phyloP scores from a whole-genome alignment of 2,113 vertebrate species.

The Cheirogaleus medius region DNA sequence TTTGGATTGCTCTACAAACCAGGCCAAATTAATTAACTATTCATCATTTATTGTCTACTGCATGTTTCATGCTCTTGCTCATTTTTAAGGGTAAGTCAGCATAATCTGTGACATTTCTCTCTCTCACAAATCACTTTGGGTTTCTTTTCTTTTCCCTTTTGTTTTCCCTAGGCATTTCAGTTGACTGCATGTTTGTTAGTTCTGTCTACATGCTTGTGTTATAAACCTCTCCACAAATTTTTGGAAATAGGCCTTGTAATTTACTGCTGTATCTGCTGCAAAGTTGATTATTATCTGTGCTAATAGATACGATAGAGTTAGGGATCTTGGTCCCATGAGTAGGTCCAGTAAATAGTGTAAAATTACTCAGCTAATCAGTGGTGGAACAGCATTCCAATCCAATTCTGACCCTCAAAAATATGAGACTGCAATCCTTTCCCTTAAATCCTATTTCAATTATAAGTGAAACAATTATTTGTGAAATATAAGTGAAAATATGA shows the following conservation, averaged over 20 bases:
- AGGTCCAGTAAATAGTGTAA: too few species aligned
- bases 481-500: too few species aligned
- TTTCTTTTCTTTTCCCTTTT: not conserved
- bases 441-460: slow-evolving; percentile 16
- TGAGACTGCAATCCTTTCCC: not conserved
- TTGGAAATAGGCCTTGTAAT: slow-evolving; percentile 9
- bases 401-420: not conserved
- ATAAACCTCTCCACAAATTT: not conserved
- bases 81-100: not conserved
- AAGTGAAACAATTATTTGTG: slow-evolving; percentile 26
- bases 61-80: not conserved
- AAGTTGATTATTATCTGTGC: not conserved
- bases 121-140: not conserved
- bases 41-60: not conserved
- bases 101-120: not conserved
- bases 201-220: not conserved
- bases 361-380: too few species aligned
- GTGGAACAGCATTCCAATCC: not conserved
- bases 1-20: not conserved
- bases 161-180: not conserved
- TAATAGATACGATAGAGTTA: too few species aligned
- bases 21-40: slow-evolving; percentile 47
- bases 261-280: not conserved
- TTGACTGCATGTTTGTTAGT: not conserved
- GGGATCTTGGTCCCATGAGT: too few species aligned